A percentile compares a stretch with the other conserved stretches of the same genome.
These are phyloP conservation scores for Coilia nasus DNA, from an alignment of 2,797 vertebrate genomes.

Conservation along the genomic window DNA sequence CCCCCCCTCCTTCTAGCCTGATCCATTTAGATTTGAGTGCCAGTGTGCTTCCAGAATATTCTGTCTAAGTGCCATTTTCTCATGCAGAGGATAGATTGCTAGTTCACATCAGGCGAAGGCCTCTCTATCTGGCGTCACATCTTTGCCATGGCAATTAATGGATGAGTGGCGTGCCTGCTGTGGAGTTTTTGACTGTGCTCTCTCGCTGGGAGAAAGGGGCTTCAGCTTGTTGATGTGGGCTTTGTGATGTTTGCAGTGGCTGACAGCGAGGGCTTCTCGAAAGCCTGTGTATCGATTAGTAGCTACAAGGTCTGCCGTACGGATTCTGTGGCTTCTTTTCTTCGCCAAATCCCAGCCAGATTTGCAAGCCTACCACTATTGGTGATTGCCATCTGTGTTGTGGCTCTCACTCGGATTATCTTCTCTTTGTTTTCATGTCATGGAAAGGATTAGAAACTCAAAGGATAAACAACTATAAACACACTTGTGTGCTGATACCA, in stretches of 20 bases:
- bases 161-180: conserved; percentile 58
- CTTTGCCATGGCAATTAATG: conserved; percentile 71
- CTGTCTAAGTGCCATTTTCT: background rate
- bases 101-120: conserved; percentile 16
- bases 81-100: background rate
- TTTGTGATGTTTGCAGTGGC: background rate
- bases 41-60: background rate
- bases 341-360: background rate
- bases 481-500: background rate
- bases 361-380: conserved; percentile 17
- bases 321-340: conserved; percentile 30
- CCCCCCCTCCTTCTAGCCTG: background rate
- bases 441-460: background rate
- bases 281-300: conserved; percentile 36
- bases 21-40: background rate
- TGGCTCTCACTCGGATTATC: background rate
- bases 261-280: background rate
- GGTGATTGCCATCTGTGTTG: conserved; percentile 7
- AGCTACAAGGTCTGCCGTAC: background rate
- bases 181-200: conserved; percentile 55
- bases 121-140: conserved; percentile 56
- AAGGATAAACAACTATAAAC: background rate
- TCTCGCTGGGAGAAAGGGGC: background rate
- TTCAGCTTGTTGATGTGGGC: conserved; percentile 15
- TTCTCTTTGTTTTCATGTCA: background rate